Conservation (phyloP, 2,797 vertebrate genomes). For the Denticeps clupeoides region DNA sequence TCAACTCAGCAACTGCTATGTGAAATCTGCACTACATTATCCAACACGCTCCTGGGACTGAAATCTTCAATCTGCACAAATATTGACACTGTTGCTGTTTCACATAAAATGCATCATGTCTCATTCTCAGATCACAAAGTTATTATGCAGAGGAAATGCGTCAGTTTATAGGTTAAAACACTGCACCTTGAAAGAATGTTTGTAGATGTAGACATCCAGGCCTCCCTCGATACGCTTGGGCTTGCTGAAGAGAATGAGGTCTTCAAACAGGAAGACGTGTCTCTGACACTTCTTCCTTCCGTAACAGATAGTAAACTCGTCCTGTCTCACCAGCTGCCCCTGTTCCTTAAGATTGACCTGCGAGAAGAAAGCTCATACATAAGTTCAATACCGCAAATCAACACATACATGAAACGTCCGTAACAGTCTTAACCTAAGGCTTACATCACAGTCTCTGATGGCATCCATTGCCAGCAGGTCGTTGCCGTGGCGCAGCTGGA, state of each 20-base stretch:
- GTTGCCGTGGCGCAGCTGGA: slow-evolving; percentile 71
- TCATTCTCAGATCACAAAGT: too few relatives aligned
- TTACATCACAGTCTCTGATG: slow-evolving; percentile 68
- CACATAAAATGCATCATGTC: too few relatives aligned
- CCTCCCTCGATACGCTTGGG: slow-evolving; percentile 76
- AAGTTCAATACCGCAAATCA: background rate
- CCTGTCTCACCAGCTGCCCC: slow-evolving; percentile 88
- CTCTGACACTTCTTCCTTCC: slow-evolving; percentile 82
- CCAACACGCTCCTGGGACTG: background rate
- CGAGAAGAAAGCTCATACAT: background rate
- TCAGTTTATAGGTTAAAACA: too few relatives aligned
- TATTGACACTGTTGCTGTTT: background rate
- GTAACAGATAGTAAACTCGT: slow-evolving; percentile 74
- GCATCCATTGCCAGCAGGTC: slow-evolving; percentile 73
- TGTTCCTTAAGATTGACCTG: slow-evolving; percentile 97
- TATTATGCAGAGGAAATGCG: too few relatives aligned
- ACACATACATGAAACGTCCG: background rate
- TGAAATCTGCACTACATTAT: slow-evolving; percentile 1
- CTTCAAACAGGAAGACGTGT: slow-evolving; percentile 88
- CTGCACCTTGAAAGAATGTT: slow-evolving; percentile 93
- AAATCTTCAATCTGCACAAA: background rate
- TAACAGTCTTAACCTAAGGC: slow-evolving; percentile 11
- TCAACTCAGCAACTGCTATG: background rate
- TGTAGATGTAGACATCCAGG: slow-evolving; percentile 80
- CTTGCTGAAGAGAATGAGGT: slow-evolving; percentile 91